These are phyloP conservation scores for Vimba vimba DNA, from an alignment of 2,113 vertebrate genomes.

Conservation along the genomic window DNA sequence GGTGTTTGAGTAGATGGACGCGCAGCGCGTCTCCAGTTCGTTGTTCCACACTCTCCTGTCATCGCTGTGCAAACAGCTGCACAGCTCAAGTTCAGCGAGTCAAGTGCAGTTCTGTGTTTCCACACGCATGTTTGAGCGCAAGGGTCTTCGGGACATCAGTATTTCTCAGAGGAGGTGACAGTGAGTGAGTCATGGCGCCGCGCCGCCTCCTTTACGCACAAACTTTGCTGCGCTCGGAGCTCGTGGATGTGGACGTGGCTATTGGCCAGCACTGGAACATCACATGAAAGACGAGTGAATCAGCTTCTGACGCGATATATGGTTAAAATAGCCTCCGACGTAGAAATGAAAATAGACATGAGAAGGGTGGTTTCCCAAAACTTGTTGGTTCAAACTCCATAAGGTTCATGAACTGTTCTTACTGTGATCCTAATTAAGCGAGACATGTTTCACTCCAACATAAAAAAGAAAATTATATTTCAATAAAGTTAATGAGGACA, in stretches of 20 bases:
- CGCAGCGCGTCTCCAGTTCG: not conserved
- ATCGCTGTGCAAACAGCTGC: not conserved
- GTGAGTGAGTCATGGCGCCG: slow-evolving; percentile 62
- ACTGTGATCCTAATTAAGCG: not conserved
- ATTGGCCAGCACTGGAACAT: slow-evolving; percentile 13
- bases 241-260: slow-evolving; percentile 26
- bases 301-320: slow-evolving; percentile 11
- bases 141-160: slow-evolving; percentile 60
- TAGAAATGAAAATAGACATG: not conserved
- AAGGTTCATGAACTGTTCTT: not conserved
- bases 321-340: not conserved
- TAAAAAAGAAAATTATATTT: not conserved
- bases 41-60: not conserved
- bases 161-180: slow-evolving; percentile 58
- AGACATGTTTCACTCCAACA: not conserved
- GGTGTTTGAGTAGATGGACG: not conserved
- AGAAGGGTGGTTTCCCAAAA: not conserved
- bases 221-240: slow-evolving; percentile 2
- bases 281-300: slow-evolving; percentile 3
- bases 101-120: slow-evolving; percentile 58
- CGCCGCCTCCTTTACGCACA: slow-evolving; percentile 45
- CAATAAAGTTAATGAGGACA: not conserved
- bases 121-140: slow-evolving; percentile 14
- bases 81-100: slow-evolving; percentile 16
- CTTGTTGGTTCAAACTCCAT: not conserved